Evolutionary conservation across 2,888 invertebrate genomes (phyloP), one percentile per base, ranked within the genome.

Genomic region (Anorthoa munda): DNA sequence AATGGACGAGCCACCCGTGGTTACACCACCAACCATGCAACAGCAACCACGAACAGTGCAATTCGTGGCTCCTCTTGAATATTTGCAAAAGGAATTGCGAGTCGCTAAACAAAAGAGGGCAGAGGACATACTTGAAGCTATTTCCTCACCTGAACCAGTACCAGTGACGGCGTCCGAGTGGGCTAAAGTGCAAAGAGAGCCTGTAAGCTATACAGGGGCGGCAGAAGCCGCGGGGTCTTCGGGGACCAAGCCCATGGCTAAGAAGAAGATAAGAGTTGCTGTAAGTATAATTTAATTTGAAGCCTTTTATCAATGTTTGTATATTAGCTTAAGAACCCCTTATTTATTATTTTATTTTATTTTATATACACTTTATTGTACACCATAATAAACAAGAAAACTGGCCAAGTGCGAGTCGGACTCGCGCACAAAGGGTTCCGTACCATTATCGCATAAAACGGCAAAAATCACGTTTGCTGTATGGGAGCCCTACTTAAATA

Each of bases 251-350:
- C 95, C 95, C 45, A 90, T 94, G 31, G 95, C 94, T 13, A 95
- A 93, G 84, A 96, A 96, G 86, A 96, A 96, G 85, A 88, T 93
- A 4, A 92, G 92, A 87, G 94, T 95, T 51, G 88, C 93, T 58
- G 95, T 96, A 87, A 94, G 94, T 94, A 83, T 58, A 11, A 18
- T n/a, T 64, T n/a, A 9, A 50, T 59, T 31, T 51, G 12, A 74
- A 18, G 2, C 2, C 17, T 39, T 51, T n/a, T n/a, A 50, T 15
- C 4, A 26, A 59, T 26, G 0, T 31, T 15, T 5, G 2, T 18
- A 2, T 21, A 21, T 39, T 2, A 0, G 9, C 0, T 9, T 26
- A 26, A 26, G 26, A 26, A 26, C 26, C 26, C n/a, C n/a, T n/a
- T n/a, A n/a, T n/a, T n/a, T n/a, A n/a, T n/a, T n/a, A n/a, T n/a